These are phyloP conservation scores for Sebastes nivosus DNA, from an alignment of 2,797 vertebrate species.

Conservation along the genomic window DNA sequence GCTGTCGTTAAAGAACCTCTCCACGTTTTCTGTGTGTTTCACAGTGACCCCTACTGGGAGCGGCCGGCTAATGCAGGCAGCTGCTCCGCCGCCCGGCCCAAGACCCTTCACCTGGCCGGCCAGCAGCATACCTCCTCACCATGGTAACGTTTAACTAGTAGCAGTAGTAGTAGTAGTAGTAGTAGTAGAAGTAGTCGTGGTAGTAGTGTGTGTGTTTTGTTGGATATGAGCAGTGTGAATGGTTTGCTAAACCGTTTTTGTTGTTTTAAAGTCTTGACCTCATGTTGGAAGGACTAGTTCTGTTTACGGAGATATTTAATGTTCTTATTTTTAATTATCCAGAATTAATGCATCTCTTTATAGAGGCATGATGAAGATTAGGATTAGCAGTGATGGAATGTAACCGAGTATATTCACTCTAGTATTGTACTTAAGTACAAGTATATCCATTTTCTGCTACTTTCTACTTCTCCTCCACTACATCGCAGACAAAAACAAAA, in stretches of 20 bases:
- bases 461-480: no score
- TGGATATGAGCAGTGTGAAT: neutral
- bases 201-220: constrained; percentile 4
- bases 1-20: constrained; percentile 69
- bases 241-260: neutral
- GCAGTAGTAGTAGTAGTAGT: constrained; percentile 13
- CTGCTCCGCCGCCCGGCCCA: constrained; percentile 86
- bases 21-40: constrained; percentile 76
- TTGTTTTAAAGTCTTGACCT: neutral
- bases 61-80: constrained; percentile 85
- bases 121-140: constrained; percentile 88
- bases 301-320: neutral
- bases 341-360: no score
- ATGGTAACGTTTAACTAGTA: constrained; percentile 79
- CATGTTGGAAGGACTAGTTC: neutral
- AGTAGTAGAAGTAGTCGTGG: neutral
- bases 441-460: no score
- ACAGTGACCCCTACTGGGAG: constrained; percentile 89
- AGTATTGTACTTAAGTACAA: neutral
- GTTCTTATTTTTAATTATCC: neutral
- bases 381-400: neutral
- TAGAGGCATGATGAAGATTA: neutral
- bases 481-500: no score
- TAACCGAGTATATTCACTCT: no score
- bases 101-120: constrained; percentile 87